These are phyloP conservation scores for Sterna hirundo DNA, from an alignment of 2,113 vertebrate genomes.

Conservation along the genomic window DNA sequence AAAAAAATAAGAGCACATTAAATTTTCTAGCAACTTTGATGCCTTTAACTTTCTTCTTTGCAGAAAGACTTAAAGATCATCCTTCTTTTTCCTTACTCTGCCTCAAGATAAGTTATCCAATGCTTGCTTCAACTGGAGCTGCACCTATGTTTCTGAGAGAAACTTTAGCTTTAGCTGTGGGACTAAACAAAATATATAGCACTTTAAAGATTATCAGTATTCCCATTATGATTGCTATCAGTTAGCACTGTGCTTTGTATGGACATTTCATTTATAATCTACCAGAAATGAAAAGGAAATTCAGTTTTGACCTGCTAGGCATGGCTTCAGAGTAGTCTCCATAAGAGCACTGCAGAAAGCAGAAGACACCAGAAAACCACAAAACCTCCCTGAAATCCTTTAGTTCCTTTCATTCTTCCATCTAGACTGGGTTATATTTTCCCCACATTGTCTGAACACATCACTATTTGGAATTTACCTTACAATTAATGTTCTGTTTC, in stretches of 20 bases:
- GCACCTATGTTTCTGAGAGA: not conserved
- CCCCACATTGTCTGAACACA: not conserved
- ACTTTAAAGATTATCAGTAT: not conserved
- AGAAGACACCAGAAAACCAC: not conserved
- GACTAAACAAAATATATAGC: not conserved
- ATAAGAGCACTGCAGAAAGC: not conserved
- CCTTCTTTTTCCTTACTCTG: not conserved
- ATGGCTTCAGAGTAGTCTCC: not conserved
- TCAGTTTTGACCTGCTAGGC: not conserved
- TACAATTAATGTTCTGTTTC: constrained; percentile 62
- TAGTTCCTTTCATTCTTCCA: not conserved
- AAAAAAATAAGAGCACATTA: not conserved
- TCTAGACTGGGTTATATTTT: not conserved
- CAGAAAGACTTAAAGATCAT: not conserved
- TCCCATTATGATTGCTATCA: not conserved
- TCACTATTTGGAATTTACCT: not conserved
- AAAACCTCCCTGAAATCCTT: not conserved
- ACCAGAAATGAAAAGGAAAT: not conserved
- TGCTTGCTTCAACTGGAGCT: not conserved
- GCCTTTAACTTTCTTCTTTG: not conserved
- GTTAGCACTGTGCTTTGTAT: not conserved
- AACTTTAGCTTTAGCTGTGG: not conserved
- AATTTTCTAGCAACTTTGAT: not conserved
- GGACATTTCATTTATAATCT: not conserved
- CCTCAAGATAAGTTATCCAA: not conserved